Conservation (phyloP, 2,888 invertebrate species). For the Polylopha cassiicola region DNA sequence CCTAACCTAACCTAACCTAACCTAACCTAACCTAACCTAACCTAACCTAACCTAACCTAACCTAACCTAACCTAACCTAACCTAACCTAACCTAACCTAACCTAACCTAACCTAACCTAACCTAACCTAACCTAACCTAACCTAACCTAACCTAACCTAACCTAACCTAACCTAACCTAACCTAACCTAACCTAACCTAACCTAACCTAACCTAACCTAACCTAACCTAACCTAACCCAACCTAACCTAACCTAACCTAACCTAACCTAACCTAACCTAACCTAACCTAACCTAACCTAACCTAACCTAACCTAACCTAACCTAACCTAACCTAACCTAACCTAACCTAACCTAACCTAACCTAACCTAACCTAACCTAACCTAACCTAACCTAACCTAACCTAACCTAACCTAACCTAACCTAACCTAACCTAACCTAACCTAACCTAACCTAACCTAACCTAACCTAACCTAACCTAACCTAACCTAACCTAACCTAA, state of each 20-base stretch:
- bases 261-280: slow-evolving; percentile 18
- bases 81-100: slow-evolving; percentile 11
- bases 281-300: slow-evolving; percentile 18
- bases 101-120: slow-evolving; percentile 11
- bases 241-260: slow-evolving; percentile 18
- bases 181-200: slow-evolving; percentile 17
- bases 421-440: slow-evolving; percentile 18
- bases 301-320: slow-evolving; percentile 18
- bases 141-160: slow-evolving; percentile 17
- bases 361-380: slow-evolving; percentile 18
- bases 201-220: slow-evolving; percentile 12
- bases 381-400: slow-evolving; percentile 18
- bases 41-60: slow-evolving; percentile 15
- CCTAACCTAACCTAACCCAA: slow-evolving; percentile 18
- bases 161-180: slow-evolving; percentile 19
- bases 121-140: slow-evolving; percentile 11
- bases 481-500: slow-evolving; percentile 18
- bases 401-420: slow-evolving; percentile 18
- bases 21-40: slow-evolving; percentile 9
- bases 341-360: slow-evolving; percentile 16
- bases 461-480: slow-evolving; percentile 18
- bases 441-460: slow-evolving; percentile 18
- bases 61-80: slow-evolving; percentile 7
- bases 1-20: slow-evolving; percentile 10
- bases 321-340: slow-evolving; percentile 18